Evolutionary conservation across 2,888 invertebrate genomes (phyloP).

Genomic region (Lumbricus terrestris): DNA sequence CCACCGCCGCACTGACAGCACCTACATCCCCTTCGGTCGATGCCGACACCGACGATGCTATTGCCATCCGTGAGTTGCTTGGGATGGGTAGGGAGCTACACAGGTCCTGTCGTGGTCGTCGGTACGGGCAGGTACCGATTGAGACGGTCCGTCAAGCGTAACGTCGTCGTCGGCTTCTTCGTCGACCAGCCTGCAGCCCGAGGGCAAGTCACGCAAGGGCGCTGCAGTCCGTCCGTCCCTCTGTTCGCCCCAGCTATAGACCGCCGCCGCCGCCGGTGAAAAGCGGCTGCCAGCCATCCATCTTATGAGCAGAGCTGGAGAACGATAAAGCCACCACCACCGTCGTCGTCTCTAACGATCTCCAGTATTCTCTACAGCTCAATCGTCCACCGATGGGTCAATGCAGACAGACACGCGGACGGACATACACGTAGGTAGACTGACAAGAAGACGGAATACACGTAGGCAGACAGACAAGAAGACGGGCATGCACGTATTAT

Average conservation of each 20-base stretch:
- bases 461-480: too few species aligned
- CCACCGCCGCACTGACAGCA: not conserved
- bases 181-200: not conserved
- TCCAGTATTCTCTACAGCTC: not conserved
- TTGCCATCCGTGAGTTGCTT: not conserved
- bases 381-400: not conserved
- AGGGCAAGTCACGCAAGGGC: constrained; percentile 14
- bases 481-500: too few species aligned
- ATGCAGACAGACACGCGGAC: not conserved
- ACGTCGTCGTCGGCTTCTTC: not conserved
- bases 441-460: too few species aligned
- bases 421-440: not conserved
- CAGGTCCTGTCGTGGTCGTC: not conserved
- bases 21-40: not conserved
- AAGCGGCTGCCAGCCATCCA: not conserved
- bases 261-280: not conserved
- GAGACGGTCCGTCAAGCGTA: not conserved
- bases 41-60: too few species aligned
- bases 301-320: not conserved
- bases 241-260: not conserved
- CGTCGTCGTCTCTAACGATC: not conserved
- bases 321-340: not conserved
- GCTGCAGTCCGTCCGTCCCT: not conserved
- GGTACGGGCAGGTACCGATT: not conserved
- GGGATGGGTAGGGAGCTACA: not conserved